phyloP scores from a whole-genome alignment of 1,140 invertebrate genomes.

The Panagrolaimus sp. region DNA sequence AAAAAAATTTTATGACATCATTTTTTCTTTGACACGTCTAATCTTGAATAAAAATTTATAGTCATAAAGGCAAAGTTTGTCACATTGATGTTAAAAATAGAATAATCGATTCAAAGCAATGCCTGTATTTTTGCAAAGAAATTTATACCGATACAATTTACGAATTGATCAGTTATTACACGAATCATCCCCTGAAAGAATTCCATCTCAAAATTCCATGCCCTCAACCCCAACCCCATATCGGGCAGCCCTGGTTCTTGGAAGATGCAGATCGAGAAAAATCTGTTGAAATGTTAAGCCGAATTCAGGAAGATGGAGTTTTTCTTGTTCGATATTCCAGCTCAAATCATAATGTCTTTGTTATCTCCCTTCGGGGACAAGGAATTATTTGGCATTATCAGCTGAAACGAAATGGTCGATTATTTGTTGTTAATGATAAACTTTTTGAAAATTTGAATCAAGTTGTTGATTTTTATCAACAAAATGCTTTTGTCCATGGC shows the following conservation, averaged over 20 bases:
- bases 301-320: slow-evolving; percentile 52
- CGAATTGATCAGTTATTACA: slow-evolving; percentile 58
- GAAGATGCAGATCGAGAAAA: slow-evolving; percentile 45
- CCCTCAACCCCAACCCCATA: slow-evolving; percentile 57
- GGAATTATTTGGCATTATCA: slow-evolving; percentile 57
- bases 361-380: slow-evolving; percentile 53
- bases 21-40: not conserved
- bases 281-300: slow-evolving; percentile 53
- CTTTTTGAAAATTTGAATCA: slow-evolving; percentile 58
- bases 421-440: slow-evolving; percentile 58
- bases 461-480: slow-evolving; percentile 54
- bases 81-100: slow-evolving; percentile 51
- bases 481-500: slow-evolving; percentile 51
- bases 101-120: slow-evolving; percentile 46
- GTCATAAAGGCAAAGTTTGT: slow-evolving; percentile 40
- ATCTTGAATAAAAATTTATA: slow-evolving; percentile 4
- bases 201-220: slow-evolving; percentile 47
- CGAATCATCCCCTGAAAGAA: slow-evolving; percentile 52
- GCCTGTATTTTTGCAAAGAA: slow-evolving; percentile 43
- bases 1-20: not conserved
- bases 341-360: slow-evolving; percentile 52
- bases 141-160: slow-evolving; percentile 53
- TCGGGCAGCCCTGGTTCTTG: slow-evolving; percentile 56
- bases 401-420: slow-evolving; percentile 55
- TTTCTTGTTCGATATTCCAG: slow-evolving; percentile 54